A percentile compares a stretch with the other conserved stretches of the same genome.
Conservation (phyloP, 2,888 invertebrate genomes). For the Notodonta ziczac region DNA sequence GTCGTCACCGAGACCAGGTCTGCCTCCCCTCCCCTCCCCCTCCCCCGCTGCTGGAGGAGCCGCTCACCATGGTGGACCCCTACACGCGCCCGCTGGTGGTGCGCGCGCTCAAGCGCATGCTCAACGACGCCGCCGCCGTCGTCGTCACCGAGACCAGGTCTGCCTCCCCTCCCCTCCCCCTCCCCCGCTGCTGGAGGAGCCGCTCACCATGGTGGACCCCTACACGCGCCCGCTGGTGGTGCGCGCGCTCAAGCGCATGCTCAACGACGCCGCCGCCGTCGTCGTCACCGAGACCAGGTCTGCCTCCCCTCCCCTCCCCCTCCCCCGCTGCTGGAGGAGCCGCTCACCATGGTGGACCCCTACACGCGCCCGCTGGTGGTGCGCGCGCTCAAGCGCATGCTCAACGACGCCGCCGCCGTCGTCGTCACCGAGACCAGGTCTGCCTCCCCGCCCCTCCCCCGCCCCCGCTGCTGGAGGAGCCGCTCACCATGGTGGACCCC, state of each 20-base stretch:
- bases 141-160: slow-evolving; percentile 18
- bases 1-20: slow-evolving; percentile 18
- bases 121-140: slow-evolving; percentile 9
- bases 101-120: slow-evolving; percentile 14
- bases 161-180: too few relatives aligned
- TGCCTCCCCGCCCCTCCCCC: too few relatives aligned
- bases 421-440: slow-evolving; percentile 18
- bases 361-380: slow-evolving; percentile 15
- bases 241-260: slow-evolving; percentile 14
- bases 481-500: slow-evolving; percentile 11
- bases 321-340: too few relatives aligned
- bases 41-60: too few relatives aligned
- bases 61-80: slow-evolving; percentile 11
- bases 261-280: slow-evolving; percentile 9
- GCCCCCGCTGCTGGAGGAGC: too few relatives aligned
- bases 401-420: slow-evolving; percentile 9
- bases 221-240: slow-evolving; percentile 15
- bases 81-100: slow-evolving; percentile 15
- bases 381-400: slow-evolving; percentile 14
- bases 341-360: slow-evolving; percentile 11
- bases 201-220: slow-evolving; percentile 11
- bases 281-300: slow-evolving; percentile 18
- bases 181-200: too few relatives aligned
- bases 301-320: too few relatives aligned
- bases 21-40: too few relatives aligned